Conservation (phyloP, 2,113 vertebrate species). For the Protomyctophum bolini region DNA sequence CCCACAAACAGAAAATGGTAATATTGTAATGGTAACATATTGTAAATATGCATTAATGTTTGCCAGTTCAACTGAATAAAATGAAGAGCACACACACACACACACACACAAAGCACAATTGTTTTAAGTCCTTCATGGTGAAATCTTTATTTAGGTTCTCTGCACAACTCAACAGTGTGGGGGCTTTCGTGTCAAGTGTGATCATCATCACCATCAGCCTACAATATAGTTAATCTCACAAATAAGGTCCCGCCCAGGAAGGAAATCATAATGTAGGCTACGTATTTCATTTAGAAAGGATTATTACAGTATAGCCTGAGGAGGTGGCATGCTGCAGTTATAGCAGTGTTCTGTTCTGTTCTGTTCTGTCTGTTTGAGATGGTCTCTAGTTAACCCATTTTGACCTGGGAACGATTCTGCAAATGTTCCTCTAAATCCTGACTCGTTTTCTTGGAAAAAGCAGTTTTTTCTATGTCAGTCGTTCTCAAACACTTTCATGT, state of each 20-base stretch:
- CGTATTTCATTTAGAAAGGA: conserved; percentile 43
- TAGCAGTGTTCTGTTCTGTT: conserved; percentile 43
- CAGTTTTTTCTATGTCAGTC: too few species aligned
- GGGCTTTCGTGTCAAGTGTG: conserved; percentile 41
- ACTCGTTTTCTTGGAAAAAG: too few species aligned
- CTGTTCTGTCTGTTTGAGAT: conserved; percentile 57
- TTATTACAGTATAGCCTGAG: conserved; percentile 55
- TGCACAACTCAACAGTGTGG: conserved; percentile 40
- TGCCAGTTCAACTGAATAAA: not conserved
- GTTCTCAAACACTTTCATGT: too few species aligned
- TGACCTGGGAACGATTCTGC: too few species aligned
- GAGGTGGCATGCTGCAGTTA: conserved; percentile 68
- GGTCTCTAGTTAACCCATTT: conserved; percentile 45
- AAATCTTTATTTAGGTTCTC: conserved; percentile 69
- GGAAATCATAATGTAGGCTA: conserved; percentile 20
- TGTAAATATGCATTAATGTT: not conserved
- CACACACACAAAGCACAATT: conserved; percentile 17
- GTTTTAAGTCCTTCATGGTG: conserved; percentile 62
- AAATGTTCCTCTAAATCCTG: not conserved
- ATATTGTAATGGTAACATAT: too few species aligned
- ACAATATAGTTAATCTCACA: conserved; percentile 34
- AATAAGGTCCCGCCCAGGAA: conserved; percentile 65
- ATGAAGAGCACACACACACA: conserved; percentile 3
- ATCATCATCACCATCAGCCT: conserved; percentile 2
- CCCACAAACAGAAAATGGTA: not conserved